Evolutionary conservation across 2,797 vertebrate species (phyloP).

Genomic region (Propithecus perrieri): DNA sequence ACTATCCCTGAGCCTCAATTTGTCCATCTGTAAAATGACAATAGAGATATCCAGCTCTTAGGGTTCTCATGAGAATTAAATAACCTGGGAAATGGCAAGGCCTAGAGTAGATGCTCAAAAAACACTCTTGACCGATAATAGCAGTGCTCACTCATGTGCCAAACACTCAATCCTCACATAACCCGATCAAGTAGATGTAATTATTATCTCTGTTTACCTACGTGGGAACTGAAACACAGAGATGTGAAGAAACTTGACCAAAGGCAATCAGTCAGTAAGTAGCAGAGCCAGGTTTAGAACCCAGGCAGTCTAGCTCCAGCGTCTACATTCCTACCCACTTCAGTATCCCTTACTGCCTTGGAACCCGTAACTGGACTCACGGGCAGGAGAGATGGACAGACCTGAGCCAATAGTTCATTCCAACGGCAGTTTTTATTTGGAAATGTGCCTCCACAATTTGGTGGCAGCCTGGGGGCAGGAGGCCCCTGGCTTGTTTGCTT

Average conservation of each 20-base stretch:
- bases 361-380: not conserved
- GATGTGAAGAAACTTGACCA: not conserved
- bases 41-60: not conserved
- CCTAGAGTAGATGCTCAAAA: not conserved
- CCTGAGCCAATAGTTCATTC: not conserved
- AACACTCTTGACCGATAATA: not conserved
- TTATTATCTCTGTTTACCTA: not conserved
- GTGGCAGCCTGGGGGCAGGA: not conserved
- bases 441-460: not conserved
- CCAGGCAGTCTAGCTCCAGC: not conserved
- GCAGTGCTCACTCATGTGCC: not conserved
- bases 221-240: not conserved
- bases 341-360: not conserved
- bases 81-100: not conserved
- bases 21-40: not conserved
- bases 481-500: not conserved
- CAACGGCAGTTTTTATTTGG: constrained; percentile 71
- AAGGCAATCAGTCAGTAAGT: not conserved
- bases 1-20: not conserved
- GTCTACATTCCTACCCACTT: not conserved
- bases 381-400: not conserved
- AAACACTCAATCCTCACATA: not conserved
- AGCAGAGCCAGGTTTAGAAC: not conserved
- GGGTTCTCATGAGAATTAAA: not conserved
- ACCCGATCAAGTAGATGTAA: too few relatives aligned